These are phyloP conservation scores for Gymnorhina tibicen DNA, from an alignment of 2,113 vertebrate species.

Conservation along the genomic window DNA sequence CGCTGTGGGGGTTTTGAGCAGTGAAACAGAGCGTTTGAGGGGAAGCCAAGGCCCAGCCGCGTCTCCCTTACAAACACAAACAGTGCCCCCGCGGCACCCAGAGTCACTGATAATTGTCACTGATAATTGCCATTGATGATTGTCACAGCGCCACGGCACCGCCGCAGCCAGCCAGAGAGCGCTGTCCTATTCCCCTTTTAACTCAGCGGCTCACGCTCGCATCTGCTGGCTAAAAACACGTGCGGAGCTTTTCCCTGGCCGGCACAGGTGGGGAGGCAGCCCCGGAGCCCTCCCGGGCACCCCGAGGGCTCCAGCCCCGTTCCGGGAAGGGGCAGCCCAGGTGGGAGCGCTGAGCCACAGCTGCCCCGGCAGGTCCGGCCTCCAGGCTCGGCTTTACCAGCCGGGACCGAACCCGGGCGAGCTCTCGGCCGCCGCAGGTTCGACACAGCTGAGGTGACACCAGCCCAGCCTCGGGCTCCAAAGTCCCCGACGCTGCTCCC, in stretches of 20 bases:
- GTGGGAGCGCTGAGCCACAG: not conserved
- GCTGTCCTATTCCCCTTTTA: not conserved
- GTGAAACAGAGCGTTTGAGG: not conserved
- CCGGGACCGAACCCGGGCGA: not conserved
- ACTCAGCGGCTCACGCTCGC: not conserved
- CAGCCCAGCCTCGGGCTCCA: not conserved
- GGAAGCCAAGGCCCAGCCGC: not conserved
- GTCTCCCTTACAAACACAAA: accelerated
- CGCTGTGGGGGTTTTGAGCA: accelerated
- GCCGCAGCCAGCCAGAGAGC: accelerated
- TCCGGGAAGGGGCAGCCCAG: not conserved
- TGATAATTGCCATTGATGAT: not conserved
- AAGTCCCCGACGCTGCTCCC: not conserved
- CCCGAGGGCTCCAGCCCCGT: not conserved
- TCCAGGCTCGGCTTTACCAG: not conserved
- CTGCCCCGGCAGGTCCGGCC: not conserved
- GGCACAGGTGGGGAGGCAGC: not conserved
- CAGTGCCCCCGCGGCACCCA: not conserved
- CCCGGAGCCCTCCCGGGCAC: not conserved
- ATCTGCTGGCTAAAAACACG: not conserved
- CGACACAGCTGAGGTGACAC: not conserved
- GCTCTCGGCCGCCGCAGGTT: not conserved
- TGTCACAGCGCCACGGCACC: not conserved
- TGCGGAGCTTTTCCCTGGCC: not conserved
- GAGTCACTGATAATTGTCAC: not conserved